Evolutionary conservation across 2,113 vertebrate genomes (phyloP).

Genomic region (Thermophis baileyi): DNA sequence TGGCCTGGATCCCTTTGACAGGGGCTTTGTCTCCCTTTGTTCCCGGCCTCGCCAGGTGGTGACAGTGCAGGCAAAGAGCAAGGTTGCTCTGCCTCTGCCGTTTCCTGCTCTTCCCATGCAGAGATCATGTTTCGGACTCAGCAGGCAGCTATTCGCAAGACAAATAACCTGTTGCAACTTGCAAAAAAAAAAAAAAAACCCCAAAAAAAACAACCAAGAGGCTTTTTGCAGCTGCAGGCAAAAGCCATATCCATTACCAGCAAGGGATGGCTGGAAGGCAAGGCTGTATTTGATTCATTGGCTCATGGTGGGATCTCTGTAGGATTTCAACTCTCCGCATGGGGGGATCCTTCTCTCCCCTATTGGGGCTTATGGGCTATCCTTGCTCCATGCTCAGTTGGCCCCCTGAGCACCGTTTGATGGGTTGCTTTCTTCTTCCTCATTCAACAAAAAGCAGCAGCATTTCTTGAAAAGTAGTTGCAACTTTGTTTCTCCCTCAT

Average conservation of each 20-base stretch:
- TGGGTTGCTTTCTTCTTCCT: background rate
- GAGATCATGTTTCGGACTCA: conserved; percentile 16
- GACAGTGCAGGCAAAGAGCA: background rate
- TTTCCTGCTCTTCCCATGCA: background rate
- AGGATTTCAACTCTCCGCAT: background rate
- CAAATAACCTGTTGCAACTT: conserved; percentile 1
- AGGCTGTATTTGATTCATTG: background rate
- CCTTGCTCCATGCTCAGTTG: background rate
- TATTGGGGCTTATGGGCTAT: background rate
- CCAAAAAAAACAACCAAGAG: no score
- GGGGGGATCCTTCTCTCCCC: background rate
- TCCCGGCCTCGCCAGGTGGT: conserved; percentile 3
- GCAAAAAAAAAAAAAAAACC: background rate
- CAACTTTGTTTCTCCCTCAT: background rate
- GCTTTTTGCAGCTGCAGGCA: background rate
- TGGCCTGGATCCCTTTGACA: background rate
- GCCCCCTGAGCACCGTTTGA: background rate
- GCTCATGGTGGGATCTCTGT: background rate
- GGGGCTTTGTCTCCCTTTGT: background rate
- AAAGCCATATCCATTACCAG: background rate
- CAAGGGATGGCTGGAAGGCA: background rate
- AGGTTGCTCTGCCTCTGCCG: background rate
- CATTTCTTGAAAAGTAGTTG: background rate
- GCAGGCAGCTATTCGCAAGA: background rate
- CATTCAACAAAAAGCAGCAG: background rate